Base-by-base conservation (phyloP, 2,888 invertebrate genomes). In the Keiferia lycopersicella region DNA sequence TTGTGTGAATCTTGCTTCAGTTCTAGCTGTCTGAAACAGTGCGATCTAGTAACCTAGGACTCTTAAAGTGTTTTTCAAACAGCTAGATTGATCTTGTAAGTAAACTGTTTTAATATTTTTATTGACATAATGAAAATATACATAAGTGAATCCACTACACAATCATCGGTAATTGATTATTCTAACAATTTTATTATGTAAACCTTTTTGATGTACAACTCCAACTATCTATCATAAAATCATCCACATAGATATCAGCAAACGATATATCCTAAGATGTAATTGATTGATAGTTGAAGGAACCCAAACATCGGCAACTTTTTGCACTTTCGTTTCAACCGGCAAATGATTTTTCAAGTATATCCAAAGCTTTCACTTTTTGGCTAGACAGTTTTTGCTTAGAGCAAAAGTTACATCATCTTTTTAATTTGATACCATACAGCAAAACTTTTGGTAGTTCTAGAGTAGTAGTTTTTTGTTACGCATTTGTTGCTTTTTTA, bases 281-380 rank as follows among this genome's bases (percentile, higher is more conserved):
- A 69, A 73, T 69, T 82, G 83, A 86, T 82, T 79, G 74, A 83
- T 83, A 72, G 72, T 73, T 72, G 75, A 73, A 69, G 69, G 71
- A 78, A 75, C 66, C 73, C 75, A 72, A 71, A 73, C 75, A 76
- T 74, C 74, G 78, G 78, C 79, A 45, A 78, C 82, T 38, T 18
- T 79, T 79, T 64, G 66, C 83, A 82, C 84, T 85, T 82, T 85
- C 82, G 71, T 77, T 83, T 82, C 80, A 81, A 77, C 73, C 76
- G 78, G 80, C 81, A 80, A 82, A 84, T 79, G 78, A 10, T 79
- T 82, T 76, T 81, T 76, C 8, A 4, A 34, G 34, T 34, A 1
- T 34, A 34, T 34, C 10, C 73, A 71, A 73, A 74, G 81, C 86
- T 88, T 88, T 88, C 87, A 78, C 83, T 82, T 80, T 77, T 80